Base-by-base conservation (phyloP, 2,888 invertebrate species). In the Drosophila glabriapex region DNA sequence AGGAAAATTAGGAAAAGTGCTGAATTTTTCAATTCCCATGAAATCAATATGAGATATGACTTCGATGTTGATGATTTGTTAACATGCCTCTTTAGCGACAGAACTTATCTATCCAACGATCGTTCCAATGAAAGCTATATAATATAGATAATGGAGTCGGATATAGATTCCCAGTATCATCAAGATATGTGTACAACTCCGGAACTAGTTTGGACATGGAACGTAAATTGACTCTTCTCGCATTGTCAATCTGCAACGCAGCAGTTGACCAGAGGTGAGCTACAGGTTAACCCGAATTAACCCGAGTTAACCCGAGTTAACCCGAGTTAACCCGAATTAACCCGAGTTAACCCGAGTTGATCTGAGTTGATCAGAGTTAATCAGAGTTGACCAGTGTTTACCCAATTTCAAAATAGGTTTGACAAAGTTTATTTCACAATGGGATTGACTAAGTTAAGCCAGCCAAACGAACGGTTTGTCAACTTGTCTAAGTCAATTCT, bases 401-500 rank as follows among this genome's bases (percentile, higher is more conserved):
- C 0, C 7, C 46, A 46, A 25, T 16, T 25, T 16, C 22, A 25
- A 46, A 46, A 16, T 16, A 2, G 22, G 9, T 16, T 46, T 25
- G 46, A 9, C 16, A 7, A 22, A 16, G 22, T 22, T 16, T 25
- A 25, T 46, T 46, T 25, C 46, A 16, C 46, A 46, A 46, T 16
- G 25, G 25, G 46, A 9, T 46, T 46, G 46, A 22, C 7, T 2
- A 7, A 7, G 46, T 46, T 46, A 4, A n/a, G n/a, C 14, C 12
- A 14, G 43, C 22, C 6, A 22, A 22, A 14, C 7, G 22, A 43
- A 22, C 22, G 22, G 46, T 16, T 46, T 16, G 25, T 25, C 46
- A 46, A 46, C 4, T 49, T 28, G n/a, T 39, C 31, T 33, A 25
- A n/a, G 31, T 65, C 31, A 28, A 52, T 66, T 58, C 22, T 29